Base-by-base conservation (phyloP, 2,888 invertebrate genomes). In the Nomada flava region DNA sequence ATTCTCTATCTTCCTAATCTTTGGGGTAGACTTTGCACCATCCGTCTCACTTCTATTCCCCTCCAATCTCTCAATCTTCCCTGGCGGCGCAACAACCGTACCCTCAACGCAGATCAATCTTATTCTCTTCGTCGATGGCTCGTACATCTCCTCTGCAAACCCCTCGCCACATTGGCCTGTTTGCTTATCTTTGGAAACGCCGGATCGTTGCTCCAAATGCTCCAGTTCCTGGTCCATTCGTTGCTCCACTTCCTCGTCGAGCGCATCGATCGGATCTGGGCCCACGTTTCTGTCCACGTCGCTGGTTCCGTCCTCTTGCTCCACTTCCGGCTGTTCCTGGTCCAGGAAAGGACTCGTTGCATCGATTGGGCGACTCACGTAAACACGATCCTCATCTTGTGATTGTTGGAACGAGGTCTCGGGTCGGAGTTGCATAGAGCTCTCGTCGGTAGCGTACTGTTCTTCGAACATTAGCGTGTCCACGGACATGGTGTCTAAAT, bases 401-500 rank as follows among this genome's bases (percentile, higher is more conserved):
- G 20, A 7, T 10, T 2, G 4, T 3, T 10, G 20, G 11, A 2
- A 7, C 13, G 20, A 13, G 13, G n/a, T 2, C 11, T 20, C 0
- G 10, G 18, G 13, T 26, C 11, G 23, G 9, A 7, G 13, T 1
- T 5, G 23, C 5, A 50, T 2, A 1, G 23, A 1, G 15, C n/a
- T 62, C 5, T 29, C 64, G 4, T 79, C 73, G 3, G 59, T 1
- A 2, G 9, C 2, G 26, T 68, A 79, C 42, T 73, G 68, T n/a
- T 79, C 74, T 23, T 79, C 81, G 13, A 79, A 20, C 73, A 65
- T 42, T 52, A 80, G 10, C 4, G 60, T 64, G 23, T 79, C 75
- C 65, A 87, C 79, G 9, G 70, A 80, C 7, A 80, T 7, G 2
- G 79, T 36, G 9, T 80, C 80, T 78, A 15, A n/a, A 18, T 62